Evolutionary conservation across 2,888 invertebrate genomes (phyloP).

Genomic region (Sphecodes monilicornis): DNA sequence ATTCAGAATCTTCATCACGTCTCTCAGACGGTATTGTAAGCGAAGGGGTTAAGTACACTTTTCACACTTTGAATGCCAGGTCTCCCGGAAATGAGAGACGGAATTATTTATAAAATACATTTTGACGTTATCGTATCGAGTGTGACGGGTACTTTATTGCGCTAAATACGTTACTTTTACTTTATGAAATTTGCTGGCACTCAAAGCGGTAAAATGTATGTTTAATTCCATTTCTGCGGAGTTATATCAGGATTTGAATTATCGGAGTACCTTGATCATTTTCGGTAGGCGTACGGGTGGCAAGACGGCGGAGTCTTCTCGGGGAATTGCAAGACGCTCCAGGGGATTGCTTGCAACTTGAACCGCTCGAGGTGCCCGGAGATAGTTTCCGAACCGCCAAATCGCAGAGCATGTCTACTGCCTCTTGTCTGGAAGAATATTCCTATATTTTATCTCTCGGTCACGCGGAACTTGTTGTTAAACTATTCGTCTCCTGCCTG

Average conservation of each 20-base stretch:
- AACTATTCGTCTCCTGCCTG: neutral
- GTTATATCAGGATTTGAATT: neutral
- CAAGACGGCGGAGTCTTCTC: constrained; percentile 86
- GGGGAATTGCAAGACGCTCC: constrained; percentile 87
- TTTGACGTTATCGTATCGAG: no score
- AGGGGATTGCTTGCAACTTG: constrained; percentile 82
- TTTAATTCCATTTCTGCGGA: neutral
- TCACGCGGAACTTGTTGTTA: neutral
- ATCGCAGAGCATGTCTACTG: constrained; percentile 93
- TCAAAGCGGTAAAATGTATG: neutral
- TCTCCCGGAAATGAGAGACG: no score
- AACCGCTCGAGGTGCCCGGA: constrained; percentile 85
- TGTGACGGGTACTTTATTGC: no score
- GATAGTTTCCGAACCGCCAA: constrained; percentile 91
- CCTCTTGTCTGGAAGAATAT: constrained; percentile 88
- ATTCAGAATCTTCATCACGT: no score
- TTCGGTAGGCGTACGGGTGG: constrained; percentile 85
- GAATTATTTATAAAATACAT: no score
- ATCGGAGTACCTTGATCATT: constrained; percentile 75
- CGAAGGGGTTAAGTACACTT: no score
- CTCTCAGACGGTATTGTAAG: no score
- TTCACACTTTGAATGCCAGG: no score
- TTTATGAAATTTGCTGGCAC: no score
- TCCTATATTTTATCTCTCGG: neutral
- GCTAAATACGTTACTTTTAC: no score